These are phyloP conservation scores for Belgica antarctica DNA, from an alignment of 2,888 invertebrate genomes.

Conservation along the genomic window DNA sequence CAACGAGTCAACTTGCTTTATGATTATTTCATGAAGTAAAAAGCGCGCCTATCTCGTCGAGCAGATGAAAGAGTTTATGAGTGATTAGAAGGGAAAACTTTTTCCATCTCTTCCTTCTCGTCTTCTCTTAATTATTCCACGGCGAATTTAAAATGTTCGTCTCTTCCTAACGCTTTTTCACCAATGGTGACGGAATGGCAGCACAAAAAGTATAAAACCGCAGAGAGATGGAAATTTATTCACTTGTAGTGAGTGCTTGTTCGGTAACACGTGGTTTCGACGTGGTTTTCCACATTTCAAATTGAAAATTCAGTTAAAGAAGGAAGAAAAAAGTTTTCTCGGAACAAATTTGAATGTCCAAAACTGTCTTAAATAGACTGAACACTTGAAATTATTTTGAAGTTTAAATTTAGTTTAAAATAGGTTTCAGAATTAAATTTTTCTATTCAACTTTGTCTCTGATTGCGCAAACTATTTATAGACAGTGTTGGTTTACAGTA, in stretches of 20 bases:
- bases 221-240: constrained; percentile 28
- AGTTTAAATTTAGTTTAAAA: too few species aligned
- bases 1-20: background rate
- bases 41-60: background rate
- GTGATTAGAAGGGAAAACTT: constrained; percentile 41
- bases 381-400: too few species aligned
- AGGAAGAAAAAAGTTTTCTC: background rate
- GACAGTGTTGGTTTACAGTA: too few species aligned
- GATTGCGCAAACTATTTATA: background rate
- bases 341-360: background rate
- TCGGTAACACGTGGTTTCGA: constrained; percentile 31
- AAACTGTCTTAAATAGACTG: too few species aligned
- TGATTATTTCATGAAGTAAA: constrained; percentile 5
- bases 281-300: constrained; percentile 6
- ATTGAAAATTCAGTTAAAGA: background rate
- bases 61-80: constrained; percentile 22
- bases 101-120: constrained; percentile 16
- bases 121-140: constrained; percentile 35
- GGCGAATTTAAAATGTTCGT: constrained; percentile 36
- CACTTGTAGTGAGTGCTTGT: constrained; percentile 8
- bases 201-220: background rate
- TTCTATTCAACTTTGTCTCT: background rate
- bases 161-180: constrained; percentile 1
- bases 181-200: background rate
- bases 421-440: background rate